Percentiles rank a stretch among this genome's conserved stretches.
phyloP scores from a whole-genome alignment of 2,888 invertebrate genomes.

The Trissolcus brochymenae region DNA sequence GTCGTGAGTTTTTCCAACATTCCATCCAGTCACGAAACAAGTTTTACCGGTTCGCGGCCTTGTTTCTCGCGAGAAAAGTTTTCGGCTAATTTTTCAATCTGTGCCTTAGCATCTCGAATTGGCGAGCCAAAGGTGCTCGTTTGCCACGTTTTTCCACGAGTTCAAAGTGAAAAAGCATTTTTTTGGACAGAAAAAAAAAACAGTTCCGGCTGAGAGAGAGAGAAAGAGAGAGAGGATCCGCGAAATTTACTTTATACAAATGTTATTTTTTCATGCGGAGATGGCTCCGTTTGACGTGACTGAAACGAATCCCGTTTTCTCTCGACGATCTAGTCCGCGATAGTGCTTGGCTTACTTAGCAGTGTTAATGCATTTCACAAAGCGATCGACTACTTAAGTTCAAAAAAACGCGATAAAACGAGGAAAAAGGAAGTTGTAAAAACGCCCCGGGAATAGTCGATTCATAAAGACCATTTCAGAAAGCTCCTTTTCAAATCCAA shows the following conservation, averaged over 20 bases:
- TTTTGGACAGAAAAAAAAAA: background rate
- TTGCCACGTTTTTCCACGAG: too few relatives aligned
- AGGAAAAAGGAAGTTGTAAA: slow-evolving; percentile 26
- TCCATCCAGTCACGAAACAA: slow-evolving; percentile 42
- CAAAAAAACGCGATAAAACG: slow-evolving; percentile 37
- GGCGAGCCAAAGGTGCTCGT: too few relatives aligned
- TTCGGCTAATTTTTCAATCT: slow-evolving; percentile 9
- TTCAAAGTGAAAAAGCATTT: too few relatives aligned
- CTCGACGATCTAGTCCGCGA: slow-evolving; percentile 53
- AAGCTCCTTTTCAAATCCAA: too few relatives aligned
- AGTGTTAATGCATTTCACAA: slow-evolving; percentile 49
- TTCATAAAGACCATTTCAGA: slow-evolving; percentile 4
- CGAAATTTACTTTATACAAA: slow-evolving; percentile 19
- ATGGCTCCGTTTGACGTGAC: slow-evolving; percentile 51
- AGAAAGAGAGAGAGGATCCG: too few relatives aligned
- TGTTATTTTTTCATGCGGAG: slow-evolving; percentile 40
- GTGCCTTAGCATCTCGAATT: too few relatives aligned
- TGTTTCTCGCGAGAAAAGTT: slow-evolving; percentile 26
- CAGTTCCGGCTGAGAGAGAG: background rate
- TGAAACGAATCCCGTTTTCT: slow-evolving; percentile 53
- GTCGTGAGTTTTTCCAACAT: slow-evolving; percentile 1
- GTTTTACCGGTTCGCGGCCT: slow-evolving; percentile 52
- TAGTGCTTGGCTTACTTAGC: slow-evolving; percentile 52
- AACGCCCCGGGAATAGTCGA: slow-evolving; percentile 8
- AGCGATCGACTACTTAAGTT: slow-evolving; percentile 43